Evolutionary conservation across 2,113 vertebrate genomes (phyloP).

Genomic region (Neolamprologus cancellatus): DNA sequence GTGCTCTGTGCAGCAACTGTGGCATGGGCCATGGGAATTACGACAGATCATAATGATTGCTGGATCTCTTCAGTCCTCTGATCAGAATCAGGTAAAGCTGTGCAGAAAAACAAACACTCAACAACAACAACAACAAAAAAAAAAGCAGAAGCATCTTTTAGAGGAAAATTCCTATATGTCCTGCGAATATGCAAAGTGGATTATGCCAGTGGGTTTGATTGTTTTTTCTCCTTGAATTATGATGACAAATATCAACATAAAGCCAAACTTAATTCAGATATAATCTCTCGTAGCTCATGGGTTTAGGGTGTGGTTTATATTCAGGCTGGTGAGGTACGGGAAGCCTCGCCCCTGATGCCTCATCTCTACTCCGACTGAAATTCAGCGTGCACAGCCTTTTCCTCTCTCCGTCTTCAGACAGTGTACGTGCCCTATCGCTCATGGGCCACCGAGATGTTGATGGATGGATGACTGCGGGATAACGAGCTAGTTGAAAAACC

Average conservation of each 20-base stretch:
- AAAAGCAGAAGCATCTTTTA: conserved; percentile 12
- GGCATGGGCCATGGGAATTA: conserved; percentile 36
- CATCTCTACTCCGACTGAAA: conserved; percentile 42
- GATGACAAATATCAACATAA: conserved; percentile 5
- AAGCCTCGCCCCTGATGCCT: conserved; percentile 23
- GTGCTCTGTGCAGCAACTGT: conserved; percentile 37
- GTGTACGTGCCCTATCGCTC: conserved; percentile 65
- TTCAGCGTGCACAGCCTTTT: conserved; percentile 61
- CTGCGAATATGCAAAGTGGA: neutral
- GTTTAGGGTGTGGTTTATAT: conserved; percentile 33
- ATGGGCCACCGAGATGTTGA: conserved; percentile 57
- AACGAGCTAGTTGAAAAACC: conserved; percentile 65
- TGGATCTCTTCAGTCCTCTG: conserved; percentile 18
- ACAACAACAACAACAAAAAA: neutral
- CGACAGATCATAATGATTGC: conserved; percentile 44
- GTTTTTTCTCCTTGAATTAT: neutral
- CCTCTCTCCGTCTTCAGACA: conserved; percentile 47
- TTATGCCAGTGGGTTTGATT: neutral
- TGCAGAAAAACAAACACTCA: neutral
- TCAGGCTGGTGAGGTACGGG: conserved; percentile 10
- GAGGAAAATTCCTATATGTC: conserved; percentile 23
- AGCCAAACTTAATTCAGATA: conserved; percentile 13
- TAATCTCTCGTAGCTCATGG: conserved; percentile 30
- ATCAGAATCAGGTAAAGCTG: conserved; percentile 17
- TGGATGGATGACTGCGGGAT: conserved; percentile 67